Conservation (phyloP, 2,113 vertebrate genomes). For the Eptesicus fuscus region DNA sequence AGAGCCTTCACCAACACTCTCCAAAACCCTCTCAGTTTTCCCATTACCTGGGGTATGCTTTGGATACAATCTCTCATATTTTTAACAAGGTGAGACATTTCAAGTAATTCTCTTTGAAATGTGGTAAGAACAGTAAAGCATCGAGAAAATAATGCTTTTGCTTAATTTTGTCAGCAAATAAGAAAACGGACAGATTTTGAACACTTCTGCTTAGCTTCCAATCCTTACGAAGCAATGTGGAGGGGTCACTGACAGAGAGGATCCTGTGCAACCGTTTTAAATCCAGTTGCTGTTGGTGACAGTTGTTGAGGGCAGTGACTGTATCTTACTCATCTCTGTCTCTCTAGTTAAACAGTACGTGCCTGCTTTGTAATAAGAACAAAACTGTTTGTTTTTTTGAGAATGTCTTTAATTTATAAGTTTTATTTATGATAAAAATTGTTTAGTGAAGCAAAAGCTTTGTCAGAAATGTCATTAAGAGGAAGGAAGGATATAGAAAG, state of each 20-base stretch:
- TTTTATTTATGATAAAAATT: conserved; percentile 30
- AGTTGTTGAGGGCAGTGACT: not conserved
- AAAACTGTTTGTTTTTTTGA: not conserved
- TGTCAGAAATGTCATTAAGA: not conserved
- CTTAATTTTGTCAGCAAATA: not conserved
- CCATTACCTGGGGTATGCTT: not conserved
- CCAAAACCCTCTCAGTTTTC: not conserved
- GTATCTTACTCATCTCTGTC: not conserved
- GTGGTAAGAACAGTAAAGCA: not conserved
- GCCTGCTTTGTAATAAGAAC: not conserved
- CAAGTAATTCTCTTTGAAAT: conserved; percentile 13
- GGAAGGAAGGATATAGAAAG: not conserved
- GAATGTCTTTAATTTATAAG: not conserved
- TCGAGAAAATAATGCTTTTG: not conserved
- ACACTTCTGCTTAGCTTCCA: not conserved
- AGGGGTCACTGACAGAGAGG: not conserved
- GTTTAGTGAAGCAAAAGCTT: conserved; percentile 6
- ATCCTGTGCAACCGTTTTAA: not conserved
- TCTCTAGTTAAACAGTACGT: not conserved
- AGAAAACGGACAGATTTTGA: not conserved
- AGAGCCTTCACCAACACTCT: not conserved
- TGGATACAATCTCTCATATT: not conserved
- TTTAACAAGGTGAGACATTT: not conserved
- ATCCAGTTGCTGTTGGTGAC: not conserved
- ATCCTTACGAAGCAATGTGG: not conserved